Conservation (phyloP, 2,888 invertebrate species). For the Pycnomerus fuliginosus region DNA sequence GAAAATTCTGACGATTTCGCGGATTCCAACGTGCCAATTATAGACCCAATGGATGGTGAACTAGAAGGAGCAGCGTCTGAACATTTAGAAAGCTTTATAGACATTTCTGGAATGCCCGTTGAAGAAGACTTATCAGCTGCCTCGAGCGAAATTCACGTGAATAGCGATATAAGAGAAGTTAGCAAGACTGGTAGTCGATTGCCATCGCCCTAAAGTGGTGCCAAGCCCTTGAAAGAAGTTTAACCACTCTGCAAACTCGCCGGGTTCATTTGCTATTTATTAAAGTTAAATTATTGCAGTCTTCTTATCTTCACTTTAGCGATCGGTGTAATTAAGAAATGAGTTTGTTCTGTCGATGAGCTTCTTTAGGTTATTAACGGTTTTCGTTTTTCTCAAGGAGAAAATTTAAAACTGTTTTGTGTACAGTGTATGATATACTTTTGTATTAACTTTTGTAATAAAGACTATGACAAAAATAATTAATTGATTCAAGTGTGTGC, state of each 20-base stretch:
- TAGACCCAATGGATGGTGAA: constrained; percentile 23
- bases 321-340: too few species aligned
- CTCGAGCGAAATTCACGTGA: constrained; percentile 20
- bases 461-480: constrained; percentile 24
- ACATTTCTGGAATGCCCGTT: constrained; percentile 33
- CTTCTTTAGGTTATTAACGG: too few species aligned
- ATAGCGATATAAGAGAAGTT: constrained; percentile 5
- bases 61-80: constrained; percentile 40
- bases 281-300: constrained; percentile 14
- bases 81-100: constrained; percentile 40
- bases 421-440: constrained; percentile 36
- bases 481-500: too few species aligned
- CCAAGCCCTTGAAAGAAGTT: constrained; percentile 4
- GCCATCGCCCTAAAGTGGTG: constrained; percentile 3
- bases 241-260: not conserved
- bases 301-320: constrained; percentile 2
- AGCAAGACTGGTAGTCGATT: constrained; percentile 12
- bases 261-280: constrained; percentile 5
- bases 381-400: constrained; percentile 7
- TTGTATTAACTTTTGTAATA: constrained; percentile 35
- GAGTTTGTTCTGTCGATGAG: too few species aligned
- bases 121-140: constrained; percentile 37
- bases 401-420: constrained; percentile 9
- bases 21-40: constrained; percentile 19
- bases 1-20: too few species aligned